Conservation (phyloP, 1,140 invertebrate genomes). For the Thrips palmi region DNA sequence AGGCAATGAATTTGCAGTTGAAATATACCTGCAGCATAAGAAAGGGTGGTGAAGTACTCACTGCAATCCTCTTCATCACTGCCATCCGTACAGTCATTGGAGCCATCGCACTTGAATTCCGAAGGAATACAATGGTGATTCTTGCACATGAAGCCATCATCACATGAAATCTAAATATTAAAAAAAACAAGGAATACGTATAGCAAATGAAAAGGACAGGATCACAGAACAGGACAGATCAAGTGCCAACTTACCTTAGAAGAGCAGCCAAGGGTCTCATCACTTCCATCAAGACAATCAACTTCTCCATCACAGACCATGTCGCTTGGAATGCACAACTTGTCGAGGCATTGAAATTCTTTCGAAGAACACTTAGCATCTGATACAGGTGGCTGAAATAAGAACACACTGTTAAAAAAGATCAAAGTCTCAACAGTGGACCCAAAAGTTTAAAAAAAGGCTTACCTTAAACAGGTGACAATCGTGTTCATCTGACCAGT, state of each 20-base stretch:
- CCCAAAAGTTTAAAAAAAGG: not conserved
- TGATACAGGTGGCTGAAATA: not conserved
- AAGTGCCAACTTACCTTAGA: not conserved
- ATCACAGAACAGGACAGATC: not conserved
- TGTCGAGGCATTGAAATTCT: slow-evolving; percentile 25
- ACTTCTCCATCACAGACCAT: slow-evolving; percentile 32
- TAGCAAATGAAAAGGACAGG: not conserved
- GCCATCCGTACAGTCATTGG: slow-evolving; percentile 39
- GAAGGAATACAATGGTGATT: slow-evolving; percentile 37
- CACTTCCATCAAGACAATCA: slow-evolving; percentile 28
- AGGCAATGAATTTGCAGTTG: slow-evolving; percentile 13
- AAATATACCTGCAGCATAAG: slow-evolving; percentile 13
- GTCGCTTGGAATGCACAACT: slow-evolving; percentile 27
- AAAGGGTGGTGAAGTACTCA: slow-evolving; percentile 28
- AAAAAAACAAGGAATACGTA: not conserved
- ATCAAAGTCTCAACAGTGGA: not conserved
- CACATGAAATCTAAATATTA: slow-evolving; percentile 6
- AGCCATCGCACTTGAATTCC: slow-evolving; percentile 42
- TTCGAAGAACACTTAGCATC: slow-evolving; percentile 12
- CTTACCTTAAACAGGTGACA: slow-evolving; percentile 30
- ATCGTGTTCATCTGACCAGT: slow-evolving; percentile 27
- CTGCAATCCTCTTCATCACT: slow-evolving; percentile 45
- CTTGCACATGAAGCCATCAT: slow-evolving; percentile 32
- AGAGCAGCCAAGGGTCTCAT: slow-evolving; percentile 20
- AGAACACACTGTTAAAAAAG: not conserved